Evolutionary conservation across 2,888 invertebrate species (phyloP), one percentile per base, ranked within the genome.

Genomic region (Trichogramma evanescens): DNA sequence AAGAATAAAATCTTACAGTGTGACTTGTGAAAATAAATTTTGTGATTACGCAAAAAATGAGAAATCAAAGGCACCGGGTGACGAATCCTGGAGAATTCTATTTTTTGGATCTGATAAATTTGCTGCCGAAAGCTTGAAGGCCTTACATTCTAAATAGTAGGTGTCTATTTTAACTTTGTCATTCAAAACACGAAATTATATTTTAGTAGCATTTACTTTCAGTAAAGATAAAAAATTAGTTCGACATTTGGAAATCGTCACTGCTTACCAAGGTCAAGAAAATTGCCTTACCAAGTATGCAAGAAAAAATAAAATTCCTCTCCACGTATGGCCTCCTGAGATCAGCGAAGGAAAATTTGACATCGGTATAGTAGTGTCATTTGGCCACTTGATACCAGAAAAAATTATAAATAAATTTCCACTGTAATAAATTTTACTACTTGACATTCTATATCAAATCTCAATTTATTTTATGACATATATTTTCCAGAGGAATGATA

Each of bases 61-160:
- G 26, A 3, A 26, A 26, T 26, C 26, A 26, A 38, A 26, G 9
- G 13, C 39, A 51, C 45, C 42, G 6, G 49, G 10, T 43, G 58
- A 60, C 43, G 44, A 39, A 50, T 52, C 63, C 10, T 65, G 63
- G 65, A 85, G 81, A 66, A 78, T 89, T n/a, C 72, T 94, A 51
- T 95, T 94, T 78, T 92, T 94, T 76, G 95, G 95, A 6, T 89
- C 90, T 9, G 93, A 95, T 75, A 80, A 83, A 56, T 94, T 94
- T 79, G 88, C 93, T 0, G 72, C 92, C 38, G 84, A 84, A 64
- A 91, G 90, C 74, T 80, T 95, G 54, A 82, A 83, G 75, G 81
- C 81, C 66, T 81, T 94, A 6, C 81, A 86, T 74, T 79, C 82
- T 63, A 84, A 86, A 72, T 84, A 84, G 91, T 90, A 80, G 80